Conservation (phyloP, 2,888 invertebrate species). For the Cryptops parisi region DNA sequence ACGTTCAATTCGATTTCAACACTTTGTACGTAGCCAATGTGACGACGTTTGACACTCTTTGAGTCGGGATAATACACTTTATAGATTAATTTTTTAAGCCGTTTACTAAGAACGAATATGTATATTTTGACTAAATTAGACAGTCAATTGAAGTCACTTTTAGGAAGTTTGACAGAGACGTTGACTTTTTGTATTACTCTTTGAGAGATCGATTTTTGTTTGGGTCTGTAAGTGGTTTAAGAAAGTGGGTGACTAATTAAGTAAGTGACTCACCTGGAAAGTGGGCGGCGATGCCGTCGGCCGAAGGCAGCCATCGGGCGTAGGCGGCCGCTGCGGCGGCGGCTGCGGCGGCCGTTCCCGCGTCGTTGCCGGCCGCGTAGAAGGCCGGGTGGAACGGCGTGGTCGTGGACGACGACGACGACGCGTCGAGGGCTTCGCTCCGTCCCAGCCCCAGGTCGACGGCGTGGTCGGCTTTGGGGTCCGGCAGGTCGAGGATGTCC, state of each 20-base stretch:
- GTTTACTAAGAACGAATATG: too few relatives aligned
- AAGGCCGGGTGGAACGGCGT: conserved; percentile 1
- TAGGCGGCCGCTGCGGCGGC: conserved; percentile 33
- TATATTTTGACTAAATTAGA: too few relatives aligned
- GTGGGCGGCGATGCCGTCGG: conserved; percentile 23
- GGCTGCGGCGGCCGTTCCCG: conserved; percentile 13
- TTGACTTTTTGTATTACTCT: too few relatives aligned
- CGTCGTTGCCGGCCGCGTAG: conserved; percentile 14
- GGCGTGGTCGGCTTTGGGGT: conserved; percentile 32
- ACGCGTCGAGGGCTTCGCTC: not conserved
- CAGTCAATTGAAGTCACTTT: too few relatives aligned
- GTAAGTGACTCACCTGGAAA: conserved; percentile 25
- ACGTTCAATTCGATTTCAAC: too few relatives aligned
- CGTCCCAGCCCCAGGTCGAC: conserved; percentile 4
- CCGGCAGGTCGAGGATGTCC: conserved; percentile 80
- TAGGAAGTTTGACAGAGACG: too few relatives aligned
- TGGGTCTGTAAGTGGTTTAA: too few relatives aligned
- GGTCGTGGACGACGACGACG: conserved; percentile 3
- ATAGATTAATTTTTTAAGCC: too few relatives aligned
- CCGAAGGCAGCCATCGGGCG: conserved; percentile 34
- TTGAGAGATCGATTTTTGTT: too few relatives aligned
- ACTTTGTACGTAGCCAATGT: too few relatives aligned
- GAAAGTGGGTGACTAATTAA: not conserved
- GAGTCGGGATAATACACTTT: not conserved
- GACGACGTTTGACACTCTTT: too few relatives aligned